phyloP scores from a whole-genome alignment of 2,888 invertebrate genomes.

The Stictocephala bisonia region DNA sequence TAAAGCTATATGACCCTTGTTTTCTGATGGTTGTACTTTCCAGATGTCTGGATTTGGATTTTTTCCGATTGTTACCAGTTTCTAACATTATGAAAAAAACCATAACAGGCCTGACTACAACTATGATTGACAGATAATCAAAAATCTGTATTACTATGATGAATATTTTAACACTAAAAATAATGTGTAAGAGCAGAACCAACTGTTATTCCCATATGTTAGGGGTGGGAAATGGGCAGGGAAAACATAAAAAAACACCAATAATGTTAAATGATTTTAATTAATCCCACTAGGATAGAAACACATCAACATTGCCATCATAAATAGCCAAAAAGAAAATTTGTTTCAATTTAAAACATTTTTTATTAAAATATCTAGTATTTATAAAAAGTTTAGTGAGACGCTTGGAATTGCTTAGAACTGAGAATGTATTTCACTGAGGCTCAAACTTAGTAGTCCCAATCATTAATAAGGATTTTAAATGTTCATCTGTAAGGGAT shows the following conservation, averaged over 20 bases:
- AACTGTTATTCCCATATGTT: neutral
- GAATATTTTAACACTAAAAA: slow-evolving; percentile 2
- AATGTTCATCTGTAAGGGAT: neutral
- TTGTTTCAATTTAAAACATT: slow-evolving; percentile 1
- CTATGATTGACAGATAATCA: neutral
- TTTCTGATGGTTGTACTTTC: too few species aligned
- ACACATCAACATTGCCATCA: neutral
- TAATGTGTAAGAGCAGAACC: slow-evolving; percentile 9
- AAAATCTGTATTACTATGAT: slow-evolving; percentile 3
- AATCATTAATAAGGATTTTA: slow-evolving; percentile 10
- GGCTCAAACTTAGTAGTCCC: neutral
- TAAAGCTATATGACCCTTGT: too few species aligned
- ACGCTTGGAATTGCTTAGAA: slow-evolving; percentile 1
- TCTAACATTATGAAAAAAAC: slow-evolving; percentile 1
- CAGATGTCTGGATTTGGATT: too few species aligned
- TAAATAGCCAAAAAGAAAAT: neutral
- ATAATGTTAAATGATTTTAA: slow-evolving; percentile 7
- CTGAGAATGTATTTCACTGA: slow-evolving; percentile 13
- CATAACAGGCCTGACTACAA: slow-evolving; percentile 1
- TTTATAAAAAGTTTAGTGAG: slow-evolving; percentile 4
- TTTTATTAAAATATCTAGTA: slow-evolving; percentile 1
- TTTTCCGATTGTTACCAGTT: neutral
- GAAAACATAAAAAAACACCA: slow-evolving; percentile 4
- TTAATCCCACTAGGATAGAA: slow-evolving; percentile 9
- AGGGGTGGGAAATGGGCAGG: neutral